Conservation (phyloP, 2,888 invertebrate genomes). For the Azorinus chamasolen region DNA sequence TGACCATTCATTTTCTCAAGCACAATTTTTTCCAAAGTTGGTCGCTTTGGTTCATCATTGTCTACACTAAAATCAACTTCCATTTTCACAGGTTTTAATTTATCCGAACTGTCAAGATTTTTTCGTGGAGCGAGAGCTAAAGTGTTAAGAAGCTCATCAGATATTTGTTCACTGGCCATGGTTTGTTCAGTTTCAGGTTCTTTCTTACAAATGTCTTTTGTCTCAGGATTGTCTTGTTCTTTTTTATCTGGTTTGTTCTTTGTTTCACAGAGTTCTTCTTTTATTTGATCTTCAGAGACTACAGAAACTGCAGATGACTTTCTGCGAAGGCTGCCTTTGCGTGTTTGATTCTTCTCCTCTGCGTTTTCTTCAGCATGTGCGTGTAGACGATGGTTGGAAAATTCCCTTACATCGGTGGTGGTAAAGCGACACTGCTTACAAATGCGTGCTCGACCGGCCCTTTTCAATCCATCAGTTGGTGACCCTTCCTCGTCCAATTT, state of each 20-base stretch:
- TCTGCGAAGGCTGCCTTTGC: conserved; percentile 51
- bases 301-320: conserved; percentile 32
- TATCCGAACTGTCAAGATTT: neutral
- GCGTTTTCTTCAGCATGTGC: conserved; percentile 73
- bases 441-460: conserved; percentile 72
- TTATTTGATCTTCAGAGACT: conserved; percentile 27
- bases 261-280: neutral
- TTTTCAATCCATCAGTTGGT: conserved; percentile 44
- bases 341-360: conserved; percentile 40
- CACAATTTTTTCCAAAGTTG: conserved; percentile 40
- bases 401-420: conserved; percentile 78
- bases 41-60: conserved; percentile 11
- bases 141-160: conserved; percentile 50
- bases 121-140: conserved; percentile 49
- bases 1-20: conserved; percentile 53
- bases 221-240: conserved; percentile 25
- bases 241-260: conserved; percentile 4
- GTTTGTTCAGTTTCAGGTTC: neutral
- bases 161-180: conserved; percentile 51
- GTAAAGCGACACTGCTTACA: conserved; percentile 81
- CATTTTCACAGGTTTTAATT: neutral
- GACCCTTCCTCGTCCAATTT: conserved; percentile 53
- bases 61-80: conserved; percentile 1
- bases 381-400: conserved; percentile 77
- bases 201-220: neutral